Evolutionary conservation across 2,797 vertebrate genomes (phyloP), one percentile per base, ranked within the genome.

Genomic region (Danio choprae): DNA sequence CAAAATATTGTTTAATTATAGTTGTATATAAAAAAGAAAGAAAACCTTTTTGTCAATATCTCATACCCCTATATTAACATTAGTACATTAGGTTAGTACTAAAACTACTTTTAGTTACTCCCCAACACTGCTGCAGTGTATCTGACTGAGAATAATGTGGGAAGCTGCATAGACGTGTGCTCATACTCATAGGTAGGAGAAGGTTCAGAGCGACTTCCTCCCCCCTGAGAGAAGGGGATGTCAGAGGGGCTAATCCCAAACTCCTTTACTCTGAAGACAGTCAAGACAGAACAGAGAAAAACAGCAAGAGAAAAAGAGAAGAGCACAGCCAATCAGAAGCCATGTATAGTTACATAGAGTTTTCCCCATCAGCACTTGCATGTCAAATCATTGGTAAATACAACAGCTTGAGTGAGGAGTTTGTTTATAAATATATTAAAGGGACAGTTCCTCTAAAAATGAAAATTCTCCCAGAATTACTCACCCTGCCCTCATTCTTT

Each of bases 121-220:
- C 77, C 77, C 68, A 79, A 79, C 68, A 72, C 77, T 79, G 68
- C 68, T 75, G 85, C 76, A 85, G 81, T 69, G 87, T 75, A 89
- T 79, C 58, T 73, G 71, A 70, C 18, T 62, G 46, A 91, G 91
- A 91, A 92, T 96, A 95, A 95, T 95, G 95, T 95, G 95, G 91
- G 95, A 88, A 80, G 96, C 96, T 92, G 95, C 94, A 93, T 93
- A 92, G 91, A 91, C 89, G 90, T 96, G 91, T 94, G 92, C 93
- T 97, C 97, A 90, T 96, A 98, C 88, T 98, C 97, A 95, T 97
- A 97, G 94, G 96, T 97, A 93, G 97, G 97, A 90, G 97, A 99
- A 90, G 95, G 95, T 88, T 97, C 97, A 93, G 97, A 92, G 93
- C 95, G 96, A 93, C 93, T 95, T 91, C 96, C 96, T 90, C 95